Conservation (phyloP, 2,797 vertebrate genomes). For the Potorous gilbertii region DNA sequence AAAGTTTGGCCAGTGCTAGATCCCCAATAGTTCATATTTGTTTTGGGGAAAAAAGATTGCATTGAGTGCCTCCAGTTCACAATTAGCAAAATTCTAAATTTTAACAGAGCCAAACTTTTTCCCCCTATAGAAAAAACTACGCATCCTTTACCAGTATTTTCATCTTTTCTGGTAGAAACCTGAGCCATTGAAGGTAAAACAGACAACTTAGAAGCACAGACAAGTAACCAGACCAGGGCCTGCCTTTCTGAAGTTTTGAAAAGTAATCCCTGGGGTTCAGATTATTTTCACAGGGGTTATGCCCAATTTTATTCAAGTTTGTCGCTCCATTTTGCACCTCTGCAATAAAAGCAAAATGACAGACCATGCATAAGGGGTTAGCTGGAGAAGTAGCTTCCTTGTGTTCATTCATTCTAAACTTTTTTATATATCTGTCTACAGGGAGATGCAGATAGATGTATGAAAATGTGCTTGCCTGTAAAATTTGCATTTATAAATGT, state of each 20-base stretch:
- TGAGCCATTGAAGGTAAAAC: conserved; percentile 74
- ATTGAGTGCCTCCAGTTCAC: conserved; percentile 73
- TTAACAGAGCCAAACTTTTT: conserved; percentile 70
- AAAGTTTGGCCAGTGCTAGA: conserved; percentile 78
- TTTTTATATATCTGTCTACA: conserved; percentile 84
- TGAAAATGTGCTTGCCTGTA: conserved; percentile 96
- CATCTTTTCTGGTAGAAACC: conserved; percentile 76
- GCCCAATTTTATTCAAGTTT: conserved; percentile 72
- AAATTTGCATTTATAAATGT: conserved; percentile 94
- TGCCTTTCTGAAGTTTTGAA: conserved; percentile 71
- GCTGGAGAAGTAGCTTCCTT: conserved; percentile 88
- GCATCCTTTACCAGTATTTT: conserved; percentile 71
- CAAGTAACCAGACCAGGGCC: conserved; percentile 72
- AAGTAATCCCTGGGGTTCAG: conserved; percentile 76
- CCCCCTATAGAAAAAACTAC: conserved; percentile 51
- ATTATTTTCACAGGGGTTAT: conserved; percentile 79
- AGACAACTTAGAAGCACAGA: conserved; percentile 82
- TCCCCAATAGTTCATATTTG: conserved; percentile 74
- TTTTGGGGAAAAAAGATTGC: conserved; percentile 80
- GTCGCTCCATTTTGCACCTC: conserved; percentile 84
- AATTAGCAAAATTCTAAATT: conserved; percentile 72
- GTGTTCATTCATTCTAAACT: conserved; percentile 84
- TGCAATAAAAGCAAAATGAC: conserved; percentile 86
- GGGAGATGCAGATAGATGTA: conserved; percentile 85
- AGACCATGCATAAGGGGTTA: conserved; percentile 84